A percentile compares a stretch with the other conserved stretches of the same genome.
Conservation (phyloP, 2,113 vertebrate genomes). For the Trichechus manatus region DNA sequence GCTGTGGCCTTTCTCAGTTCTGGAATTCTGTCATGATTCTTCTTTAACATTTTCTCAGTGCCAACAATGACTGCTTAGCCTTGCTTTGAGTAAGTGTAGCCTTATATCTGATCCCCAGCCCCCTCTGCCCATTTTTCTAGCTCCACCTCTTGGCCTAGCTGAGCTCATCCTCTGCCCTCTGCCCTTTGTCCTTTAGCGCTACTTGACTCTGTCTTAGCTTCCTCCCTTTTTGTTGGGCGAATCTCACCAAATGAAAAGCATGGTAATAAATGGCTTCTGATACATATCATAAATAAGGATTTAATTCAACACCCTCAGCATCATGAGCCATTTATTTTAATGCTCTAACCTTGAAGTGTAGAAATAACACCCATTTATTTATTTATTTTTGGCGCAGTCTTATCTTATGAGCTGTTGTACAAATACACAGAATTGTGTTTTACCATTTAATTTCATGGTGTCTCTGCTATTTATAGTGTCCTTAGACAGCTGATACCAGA, state of each 20-base stretch:
- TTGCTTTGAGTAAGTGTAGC: conserved; percentile 45
- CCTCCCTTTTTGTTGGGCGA: not conserved
- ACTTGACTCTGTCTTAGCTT: conserved; percentile 62
- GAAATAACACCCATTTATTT: conserved; percentile 45
- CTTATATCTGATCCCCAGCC: not conserved
- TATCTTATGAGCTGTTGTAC: not conserved
- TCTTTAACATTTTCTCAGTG: conserved; percentile 47
- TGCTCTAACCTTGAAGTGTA: conserved; percentile 24
- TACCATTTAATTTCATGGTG: not conserved
- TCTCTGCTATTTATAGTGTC: not conserved
- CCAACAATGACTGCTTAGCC: not conserved
- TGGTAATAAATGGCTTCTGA: conserved; percentile 63
- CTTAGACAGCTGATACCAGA: not conserved
- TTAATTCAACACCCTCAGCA: conserved; percentile 48
- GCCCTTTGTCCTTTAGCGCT: not conserved
- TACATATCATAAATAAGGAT: conserved; percentile 68
- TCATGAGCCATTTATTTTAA: conserved; percentile 40
- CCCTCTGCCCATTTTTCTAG: conserved; percentile 48
- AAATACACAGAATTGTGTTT: not conserved
- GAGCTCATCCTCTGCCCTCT: conserved; percentile 62
- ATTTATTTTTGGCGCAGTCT: not conserved
- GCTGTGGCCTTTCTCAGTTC: conserved; percentile 51
- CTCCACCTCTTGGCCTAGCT: conserved; percentile 31
- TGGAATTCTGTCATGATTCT: conserved; percentile 52
- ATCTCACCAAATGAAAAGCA: conserved; percentile 46